Base-by-base conservation (phyloP, 30 jellyfish, hydroid and myxozoan genomes). In the Rhopilema esculentum region DNA sequence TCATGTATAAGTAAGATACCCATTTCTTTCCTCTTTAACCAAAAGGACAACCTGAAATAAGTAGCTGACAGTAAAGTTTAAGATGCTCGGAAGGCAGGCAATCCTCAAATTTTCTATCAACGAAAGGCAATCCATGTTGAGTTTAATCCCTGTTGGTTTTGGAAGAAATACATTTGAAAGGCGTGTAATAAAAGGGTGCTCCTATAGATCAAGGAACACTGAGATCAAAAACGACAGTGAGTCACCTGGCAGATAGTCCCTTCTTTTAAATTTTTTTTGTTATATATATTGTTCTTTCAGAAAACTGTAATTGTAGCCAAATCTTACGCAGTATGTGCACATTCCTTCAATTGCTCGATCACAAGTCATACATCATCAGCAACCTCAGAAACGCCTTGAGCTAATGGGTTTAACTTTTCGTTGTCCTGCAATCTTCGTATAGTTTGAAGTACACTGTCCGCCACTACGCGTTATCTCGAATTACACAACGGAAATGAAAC, bases 61-160 rank as follows among this genome's bases (percentile, higher is more conserved):
- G 0, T 0, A 25, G 16, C n/a, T 19, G 50, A 69, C 85, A 72
- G 75, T 27, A 91, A 8, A 61, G 66, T 29, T 77, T 68, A 83
- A 21, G 50, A 72, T 40, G 0, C 75, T 49, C 7, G 97, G 97
- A 29, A 91, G 69, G 27, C 27, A 29, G 69, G 72, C 40, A 7
- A 69, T 66, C n/a, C 30, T 64, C 40, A 49, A 91, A 91, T 0
- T 25, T 6, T 22, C n/a, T 0, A 2, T 30, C 89, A 8, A 84
- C 66, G 81, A 91, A 91, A 1, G 97, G 97, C 97, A 91, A n/a
- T n/a, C 83, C 97, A 91, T 91, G 75, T 91, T 91, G 8, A 91
- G 83, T 21, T 76, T 77, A 4, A 84, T 83, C n/a, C 0, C 88
- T 23, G 79, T 76, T 65, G 95, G 89, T 25, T 61, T 62, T 8